A percentile compares a stretch with the other conserved stretches of the same genome.
These are phyloP conservation scores for Neocrepidodera transversa DNA, from an alignment of 2,888 invertebrate species.

Conservation along the genomic window DNA sequence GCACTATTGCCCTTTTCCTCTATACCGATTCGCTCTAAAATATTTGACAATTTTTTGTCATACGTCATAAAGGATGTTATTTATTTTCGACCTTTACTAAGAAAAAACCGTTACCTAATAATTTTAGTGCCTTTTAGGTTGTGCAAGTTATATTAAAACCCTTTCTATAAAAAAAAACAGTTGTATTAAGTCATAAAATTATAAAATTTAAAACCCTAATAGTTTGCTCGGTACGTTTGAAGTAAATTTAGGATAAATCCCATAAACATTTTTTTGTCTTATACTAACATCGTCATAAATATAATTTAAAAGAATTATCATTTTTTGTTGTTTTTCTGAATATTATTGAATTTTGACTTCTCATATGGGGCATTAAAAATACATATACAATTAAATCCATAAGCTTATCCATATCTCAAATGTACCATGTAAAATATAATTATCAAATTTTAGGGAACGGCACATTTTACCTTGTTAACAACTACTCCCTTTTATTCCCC, in stretches of 20 bases:
- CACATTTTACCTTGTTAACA: no score
- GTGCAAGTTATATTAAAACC: neutral
- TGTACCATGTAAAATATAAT: no score
- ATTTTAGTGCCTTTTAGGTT: neutral
- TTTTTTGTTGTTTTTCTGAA: no score
- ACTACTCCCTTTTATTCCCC: no score
- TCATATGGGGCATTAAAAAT: no score
- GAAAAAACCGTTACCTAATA: neutral
- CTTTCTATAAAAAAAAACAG: neutral
- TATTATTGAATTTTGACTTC: no score
- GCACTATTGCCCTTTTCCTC: slow-evolving; percentile 14
- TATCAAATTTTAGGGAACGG: no score
- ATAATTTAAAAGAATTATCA: no score
- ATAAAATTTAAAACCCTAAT: neutral
- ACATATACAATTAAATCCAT: no score
- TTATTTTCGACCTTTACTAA: neutral
- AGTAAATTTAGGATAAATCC: neutral
- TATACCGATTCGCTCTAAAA: neutral
- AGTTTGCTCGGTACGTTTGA: neutral
- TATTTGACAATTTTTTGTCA: neutral
- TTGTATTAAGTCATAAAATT: neutral
- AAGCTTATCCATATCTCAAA: no score
- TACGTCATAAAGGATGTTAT: neutral
- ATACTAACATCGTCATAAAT: no score
- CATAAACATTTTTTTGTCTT: neutral